phyloP scores from a whole-genome alignment of 2,797 vertebrate species.

The Gallinago solitaria region DNA sequence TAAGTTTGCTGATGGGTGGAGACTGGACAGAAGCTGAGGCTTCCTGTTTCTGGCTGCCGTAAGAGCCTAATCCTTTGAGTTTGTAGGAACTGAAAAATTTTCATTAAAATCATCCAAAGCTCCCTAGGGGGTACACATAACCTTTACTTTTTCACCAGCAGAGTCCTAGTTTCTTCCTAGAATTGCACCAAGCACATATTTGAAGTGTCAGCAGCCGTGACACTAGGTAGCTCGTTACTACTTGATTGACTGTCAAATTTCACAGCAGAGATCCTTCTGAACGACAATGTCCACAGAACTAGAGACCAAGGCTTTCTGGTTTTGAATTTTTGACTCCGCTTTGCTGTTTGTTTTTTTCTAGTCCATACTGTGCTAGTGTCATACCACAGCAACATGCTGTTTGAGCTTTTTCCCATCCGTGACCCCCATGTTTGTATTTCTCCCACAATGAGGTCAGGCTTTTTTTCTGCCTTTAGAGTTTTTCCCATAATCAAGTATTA shows the following conservation, averaged over 20 bases:
- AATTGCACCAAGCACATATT: neutral
- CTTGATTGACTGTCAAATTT: conserved; percentile 29
- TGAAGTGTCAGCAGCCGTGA: neutral
- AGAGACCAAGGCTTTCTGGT: neutral
- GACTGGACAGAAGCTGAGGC: neutral
- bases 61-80: neutral
- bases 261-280: neutral
- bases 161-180: neutral
- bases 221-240: neutral
- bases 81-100: neutral
- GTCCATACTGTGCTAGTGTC: neutral
- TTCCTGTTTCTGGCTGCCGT: neutral
- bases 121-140: neutral
- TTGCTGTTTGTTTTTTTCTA: neutral
- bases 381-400: neutral
- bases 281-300: neutral
- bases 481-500: neutral
- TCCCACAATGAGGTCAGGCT: neutral
- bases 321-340: neutral
- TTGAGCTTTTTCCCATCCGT: neutral
- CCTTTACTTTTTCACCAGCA: neutral
- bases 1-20: neutral
- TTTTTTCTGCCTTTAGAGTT: neutral
- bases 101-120: neutral
- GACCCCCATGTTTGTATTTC: neutral